Evolutionary conservation across 1,140 invertebrate genomes (phyloP).

Genomic region (Pissodes strobi): DNA sequence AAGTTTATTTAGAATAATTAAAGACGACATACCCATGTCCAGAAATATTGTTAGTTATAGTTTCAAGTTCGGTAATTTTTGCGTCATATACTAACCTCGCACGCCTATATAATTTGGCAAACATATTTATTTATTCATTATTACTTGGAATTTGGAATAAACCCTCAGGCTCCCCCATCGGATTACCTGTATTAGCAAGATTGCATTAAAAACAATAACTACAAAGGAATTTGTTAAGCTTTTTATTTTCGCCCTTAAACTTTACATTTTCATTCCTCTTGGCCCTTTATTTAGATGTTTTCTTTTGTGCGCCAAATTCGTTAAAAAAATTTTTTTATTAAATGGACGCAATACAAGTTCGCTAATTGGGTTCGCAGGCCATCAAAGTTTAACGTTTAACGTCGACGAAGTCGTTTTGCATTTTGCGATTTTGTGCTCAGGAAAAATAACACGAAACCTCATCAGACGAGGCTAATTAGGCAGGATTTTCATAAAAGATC

Average conservation of each 20-base stretch:
- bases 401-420: constrained; percentile 23
- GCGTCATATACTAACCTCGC: too few species aligned
- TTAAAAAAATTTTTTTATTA: constrained; percentile 30
- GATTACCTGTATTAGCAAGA: constrained; percentile 2
- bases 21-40: too few species aligned
- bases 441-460: constrained; percentile 21
- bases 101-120: too few species aligned
- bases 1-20: too few species aligned
- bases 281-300: constrained; percentile 16
- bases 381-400: constrained; percentile 29
- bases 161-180: background rate
- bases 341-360: constrained; percentile 25
- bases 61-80: too few species aligned
- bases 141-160: background rate
- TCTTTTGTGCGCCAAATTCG: constrained; percentile 11
- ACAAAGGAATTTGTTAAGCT: background rate
- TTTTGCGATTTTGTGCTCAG: constrained; percentile 9
- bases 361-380: constrained; percentile 26
- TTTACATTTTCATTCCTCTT: background rate
- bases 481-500: constrained; percentile 22
- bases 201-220: constrained; percentile 10
- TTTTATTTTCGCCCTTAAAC: background rate
- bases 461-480: constrained; percentile 18
- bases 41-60: too few species aligned
- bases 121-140: too few species aligned